Conservation (phyloP, 2,888 invertebrate species). For the Onthophagus sagittarius region DNA sequence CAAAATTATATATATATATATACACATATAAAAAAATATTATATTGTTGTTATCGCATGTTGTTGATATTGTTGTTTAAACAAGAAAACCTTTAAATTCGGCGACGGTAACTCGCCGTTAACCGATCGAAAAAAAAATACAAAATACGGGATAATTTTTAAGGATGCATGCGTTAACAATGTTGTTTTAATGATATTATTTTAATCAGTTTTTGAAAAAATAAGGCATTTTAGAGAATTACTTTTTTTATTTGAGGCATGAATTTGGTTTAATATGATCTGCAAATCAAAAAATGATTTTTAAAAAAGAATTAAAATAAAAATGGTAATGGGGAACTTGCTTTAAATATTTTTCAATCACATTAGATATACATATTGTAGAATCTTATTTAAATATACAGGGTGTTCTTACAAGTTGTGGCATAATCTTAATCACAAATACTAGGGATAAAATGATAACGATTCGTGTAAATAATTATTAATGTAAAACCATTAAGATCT, state of each 20-base stretch:
- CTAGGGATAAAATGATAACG: no score
- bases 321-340: no score
- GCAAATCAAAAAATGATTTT: no score
- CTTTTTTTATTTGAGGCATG: neutral
- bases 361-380: no score
- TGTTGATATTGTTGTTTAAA: constrained; percentile 51
- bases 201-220: constrained; percentile 13
- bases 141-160: neutral
- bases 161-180: constrained; percentile 31
- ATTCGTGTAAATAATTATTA: no score
- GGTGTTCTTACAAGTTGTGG: no score
- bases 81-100: constrained; percentile 18
- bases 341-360: no score
- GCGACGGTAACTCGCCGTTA: constrained; percentile 39
- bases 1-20: constrained; percentile 27
- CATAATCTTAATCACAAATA: no score
- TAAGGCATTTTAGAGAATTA: neutral
- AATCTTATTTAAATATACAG: no score
- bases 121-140: constrained; percentile 33
- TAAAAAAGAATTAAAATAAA: no score
- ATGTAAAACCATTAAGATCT: no score
- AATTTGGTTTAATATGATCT: neutral
- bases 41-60: constrained; percentile 51
- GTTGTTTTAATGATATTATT: constrained; percentile 15
- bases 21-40: constrained; percentile 39